These are phyloP conservation scores for Falco peregrinus DNA, from an alignment of 2,797 vertebrate species.

Conservation along the genomic window DNA sequence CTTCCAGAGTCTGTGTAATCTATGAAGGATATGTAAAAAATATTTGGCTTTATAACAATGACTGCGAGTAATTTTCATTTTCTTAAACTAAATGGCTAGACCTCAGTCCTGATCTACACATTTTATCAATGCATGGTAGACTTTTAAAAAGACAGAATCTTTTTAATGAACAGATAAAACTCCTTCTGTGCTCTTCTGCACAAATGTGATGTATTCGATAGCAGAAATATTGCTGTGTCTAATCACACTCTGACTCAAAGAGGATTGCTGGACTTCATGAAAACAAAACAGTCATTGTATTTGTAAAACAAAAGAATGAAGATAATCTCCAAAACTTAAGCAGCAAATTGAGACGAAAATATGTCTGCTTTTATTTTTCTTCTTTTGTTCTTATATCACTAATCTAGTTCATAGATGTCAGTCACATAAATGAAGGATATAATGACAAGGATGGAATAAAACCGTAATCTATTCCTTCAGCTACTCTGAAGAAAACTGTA, in stretches of 20 bases:
- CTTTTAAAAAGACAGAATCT: not conserved
- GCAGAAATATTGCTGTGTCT: not conserved
- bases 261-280: not conserved
- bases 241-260: not conserved
- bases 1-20: not conserved
- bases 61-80: not conserved
- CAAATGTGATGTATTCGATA: not conserved
- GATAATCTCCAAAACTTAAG: not conserved
- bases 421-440: not conserved
- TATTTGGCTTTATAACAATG: not conserved
- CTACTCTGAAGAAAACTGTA: not conserved
- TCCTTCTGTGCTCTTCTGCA: not conserved
- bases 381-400: not conserved
- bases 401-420: not conserved
- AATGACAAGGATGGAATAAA: not conserved
- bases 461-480: not conserved
- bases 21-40: not conserved
- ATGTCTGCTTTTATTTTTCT: not conserved
- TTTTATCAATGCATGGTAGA: not conserved
- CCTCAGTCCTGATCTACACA: not conserved
- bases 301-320: not conserved
- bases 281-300: not conserved
- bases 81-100: not conserved
- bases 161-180: not conserved
- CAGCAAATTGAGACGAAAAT: not conserved